Conservation (phyloP, 2,113 vertebrate species). For the Circaetus gallicus region DNA sequence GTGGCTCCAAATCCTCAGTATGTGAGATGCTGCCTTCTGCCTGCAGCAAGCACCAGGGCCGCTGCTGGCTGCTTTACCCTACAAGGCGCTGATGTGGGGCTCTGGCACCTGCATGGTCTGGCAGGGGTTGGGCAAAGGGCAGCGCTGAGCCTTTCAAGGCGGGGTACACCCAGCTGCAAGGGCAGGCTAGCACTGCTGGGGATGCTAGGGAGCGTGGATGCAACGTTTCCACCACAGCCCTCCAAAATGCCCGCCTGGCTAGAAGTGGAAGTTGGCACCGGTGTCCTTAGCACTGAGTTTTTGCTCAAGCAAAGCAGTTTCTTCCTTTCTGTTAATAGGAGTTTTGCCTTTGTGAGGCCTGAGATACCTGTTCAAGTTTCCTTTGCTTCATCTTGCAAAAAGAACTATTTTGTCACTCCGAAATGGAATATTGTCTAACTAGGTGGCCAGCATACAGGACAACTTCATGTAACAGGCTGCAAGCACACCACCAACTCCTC, state of each 20-base stretch:
- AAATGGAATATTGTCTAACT: background rate
- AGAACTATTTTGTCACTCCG: background rate
- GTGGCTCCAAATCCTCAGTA: background rate
- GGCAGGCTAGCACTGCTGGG: rapidly evolving
- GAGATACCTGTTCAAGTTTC: background rate
- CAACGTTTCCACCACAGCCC: background rate
- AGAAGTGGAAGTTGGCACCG: background rate
- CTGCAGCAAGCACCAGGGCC: background rate
- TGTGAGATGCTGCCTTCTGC: rapidly evolving
- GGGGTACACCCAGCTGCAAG: background rate
- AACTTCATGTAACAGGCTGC: background rate
- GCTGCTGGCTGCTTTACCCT: background rate
- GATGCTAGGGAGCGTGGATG: background rate
- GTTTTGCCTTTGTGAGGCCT: background rate
- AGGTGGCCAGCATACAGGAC: background rate
- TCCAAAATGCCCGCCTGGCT: background rate
- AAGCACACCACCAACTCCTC: background rate
- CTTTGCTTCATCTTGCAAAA: background rate
- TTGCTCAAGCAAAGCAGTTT: background rate
- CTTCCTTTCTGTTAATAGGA: background rate
- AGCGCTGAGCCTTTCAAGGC: rapidly evolving
- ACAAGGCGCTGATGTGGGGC: rapidly evolving
- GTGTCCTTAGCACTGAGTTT: background rate
- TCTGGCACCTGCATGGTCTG: rapidly evolving
- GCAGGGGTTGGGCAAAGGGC: background rate